A percentile compares a stretch with the other conserved stretches of the same genome.
These are phyloP conservation scores for Struthidea cinerea DNA, from an alignment of 2,113 vertebrate genomes.

Conservation along the genomic window DNA sequence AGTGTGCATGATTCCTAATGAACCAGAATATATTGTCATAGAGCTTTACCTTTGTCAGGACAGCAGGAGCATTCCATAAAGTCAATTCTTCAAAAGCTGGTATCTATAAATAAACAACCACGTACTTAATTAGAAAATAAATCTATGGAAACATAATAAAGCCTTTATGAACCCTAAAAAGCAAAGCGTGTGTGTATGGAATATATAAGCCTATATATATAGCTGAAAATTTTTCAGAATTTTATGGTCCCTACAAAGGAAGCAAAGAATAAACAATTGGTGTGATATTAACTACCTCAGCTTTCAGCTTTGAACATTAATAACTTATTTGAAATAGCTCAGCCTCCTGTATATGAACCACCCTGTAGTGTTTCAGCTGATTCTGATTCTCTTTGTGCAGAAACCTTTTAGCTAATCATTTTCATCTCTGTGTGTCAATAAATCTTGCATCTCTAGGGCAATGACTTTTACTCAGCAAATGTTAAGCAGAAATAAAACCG, in stretches of 20 bases:
- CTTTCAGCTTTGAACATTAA: slow-evolving; percentile 4
- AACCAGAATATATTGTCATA: background rate
- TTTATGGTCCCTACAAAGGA: background rate
- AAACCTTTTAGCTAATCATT: slow-evolving; percentile 62
- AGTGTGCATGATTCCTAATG: background rate
- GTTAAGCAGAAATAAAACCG: slow-evolving; percentile 64
- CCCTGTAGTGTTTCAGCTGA: slow-evolving; percentile 32
- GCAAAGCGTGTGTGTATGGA: background rate
- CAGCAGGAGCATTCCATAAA: background rate
- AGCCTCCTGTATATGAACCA: background rate
- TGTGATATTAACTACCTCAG: background rate
- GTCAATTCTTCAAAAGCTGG: background rate
- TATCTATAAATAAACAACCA: background rate
- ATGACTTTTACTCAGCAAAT: slow-evolving; percentile 78
- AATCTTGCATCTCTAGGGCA: slow-evolving; percentile 65
- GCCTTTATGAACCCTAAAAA: background rate
- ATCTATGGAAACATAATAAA: background rate
- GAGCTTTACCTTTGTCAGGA: background rate
- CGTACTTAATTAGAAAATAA: background rate
- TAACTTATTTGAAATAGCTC: slow-evolving; percentile 27
- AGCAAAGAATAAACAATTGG: background rate
- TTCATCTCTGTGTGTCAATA: slow-evolving; percentile 72
- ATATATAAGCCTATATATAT: background rate
- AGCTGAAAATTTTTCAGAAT: background rate
- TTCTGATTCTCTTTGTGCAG: slow-evolving; percentile 59